Evolutionary conservation across 2,888 invertebrate genomes (phyloP).

Genomic region (Maniola hyperantus): DNA sequence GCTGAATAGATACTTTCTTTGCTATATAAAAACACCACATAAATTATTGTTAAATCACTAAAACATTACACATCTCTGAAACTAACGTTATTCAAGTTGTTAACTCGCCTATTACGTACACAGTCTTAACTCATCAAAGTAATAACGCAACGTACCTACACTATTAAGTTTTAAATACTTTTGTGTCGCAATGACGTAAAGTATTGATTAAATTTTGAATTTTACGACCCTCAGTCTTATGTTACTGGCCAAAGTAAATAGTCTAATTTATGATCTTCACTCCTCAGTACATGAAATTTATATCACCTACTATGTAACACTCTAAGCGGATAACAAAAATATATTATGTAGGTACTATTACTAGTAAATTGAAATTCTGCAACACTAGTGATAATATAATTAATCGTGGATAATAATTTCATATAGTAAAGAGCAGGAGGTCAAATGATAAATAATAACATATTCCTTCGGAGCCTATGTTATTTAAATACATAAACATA

Average conservation of each 20-base stretch:
- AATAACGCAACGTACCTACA: slow-evolving; percentile 22
- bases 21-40: not conserved
- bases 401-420: slow-evolving; percentile 38
- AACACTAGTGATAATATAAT: slow-evolving; percentile 36
- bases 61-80: not conserved
- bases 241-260: slow-evolving; percentile 46
- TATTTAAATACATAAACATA: not conserved
- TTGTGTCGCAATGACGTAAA: slow-evolving; percentile 54
- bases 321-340: slow-evolving; percentile 32
- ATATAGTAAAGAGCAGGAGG: slow-evolving; percentile 37
- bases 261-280: slow-evolving; percentile 49
- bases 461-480: slow-evolving; percentile 12
- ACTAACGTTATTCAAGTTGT: slow-evolving; percentile 1
- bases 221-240: slow-evolving; percentile 50
- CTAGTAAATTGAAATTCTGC: slow-evolving; percentile 37
- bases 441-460: slow-evolving; percentile 39
- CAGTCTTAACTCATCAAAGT: slow-evolving; percentile 18
- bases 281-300: slow-evolving; percentile 27
- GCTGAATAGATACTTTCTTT: not conserved
- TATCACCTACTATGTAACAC: slow-evolving; percentile 33
- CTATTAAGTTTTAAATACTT: slow-evolving; percentile 50
- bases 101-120: slow-evolving; percentile 14
- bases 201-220: slow-evolving; percentile 57
- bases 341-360: slow-evolving; percentile 29
- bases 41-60: not conserved